These are phyloP conservation scores for Coilia nasus DNA, from an alignment of 2,797 vertebrate genomes.

Conservation along the genomic window DNA sequence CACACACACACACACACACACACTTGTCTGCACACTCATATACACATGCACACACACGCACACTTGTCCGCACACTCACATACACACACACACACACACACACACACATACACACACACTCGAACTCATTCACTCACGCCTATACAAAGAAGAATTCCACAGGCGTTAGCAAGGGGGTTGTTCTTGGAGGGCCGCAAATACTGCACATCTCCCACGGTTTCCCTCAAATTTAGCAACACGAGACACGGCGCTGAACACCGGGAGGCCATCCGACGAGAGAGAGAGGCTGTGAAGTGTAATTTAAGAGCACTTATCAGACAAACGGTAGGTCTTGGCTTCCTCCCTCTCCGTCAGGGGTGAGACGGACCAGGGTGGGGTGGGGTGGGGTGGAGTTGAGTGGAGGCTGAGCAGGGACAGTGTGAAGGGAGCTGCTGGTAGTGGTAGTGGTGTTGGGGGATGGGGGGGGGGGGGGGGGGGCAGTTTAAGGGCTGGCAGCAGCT, in stretches of 20 bases:
- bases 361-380: too few species aligned
- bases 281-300: slow-evolving; percentile 55
- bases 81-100: slow-evolving; percentile 3
- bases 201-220: slow-evolving; percentile 35
- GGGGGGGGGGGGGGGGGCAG: background rate
- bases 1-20: background rate
- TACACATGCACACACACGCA: slow-evolving; percentile 22
- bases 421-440: too few species aligned
- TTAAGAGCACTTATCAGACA: slow-evolving; percentile 67
- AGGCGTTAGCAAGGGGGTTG: slow-evolving; percentile 35
- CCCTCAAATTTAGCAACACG: slow-evolving; percentile 46
- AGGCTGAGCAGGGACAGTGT: background rate
- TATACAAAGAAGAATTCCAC: slow-evolving; percentile 42
- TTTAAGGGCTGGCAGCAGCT: background rate
- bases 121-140: background rate
- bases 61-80: background rate
- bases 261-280: slow-evolving; percentile 29
- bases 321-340: slow-evolving; percentile 67
- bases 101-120: slow-evolving; percentile 2
- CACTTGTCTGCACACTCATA: background rate
- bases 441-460: background rate
- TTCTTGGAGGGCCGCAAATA: slow-evolving; percentile 41
- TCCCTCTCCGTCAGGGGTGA: slow-evolving; percentile 46
- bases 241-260: slow-evolving; percentile 37
- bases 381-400: too few species aligned